phyloP scores from a whole-genome alignment of 1,140 invertebrate genomes.

The Anagrus nilaparvatae region DNA sequence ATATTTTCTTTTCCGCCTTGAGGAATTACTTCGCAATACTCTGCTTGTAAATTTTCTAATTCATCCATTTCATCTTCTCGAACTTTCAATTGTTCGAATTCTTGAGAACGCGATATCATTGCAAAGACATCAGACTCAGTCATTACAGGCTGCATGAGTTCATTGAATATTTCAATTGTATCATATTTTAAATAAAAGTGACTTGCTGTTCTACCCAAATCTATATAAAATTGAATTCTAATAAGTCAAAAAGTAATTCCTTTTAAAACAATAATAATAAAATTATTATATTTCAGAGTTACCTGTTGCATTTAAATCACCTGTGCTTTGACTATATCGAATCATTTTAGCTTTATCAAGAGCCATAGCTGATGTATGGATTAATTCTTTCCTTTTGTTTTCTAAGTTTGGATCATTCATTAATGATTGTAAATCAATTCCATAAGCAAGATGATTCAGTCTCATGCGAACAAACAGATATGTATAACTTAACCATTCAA shows the following conservation, averaged over 20 bases:
- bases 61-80: constrained; percentile 92
- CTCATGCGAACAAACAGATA: constrained; percentile 92
- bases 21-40: constrained; percentile 66
- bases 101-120: constrained; percentile 83
- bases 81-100: constrained; percentile 94
- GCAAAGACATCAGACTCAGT: constrained; percentile 75
- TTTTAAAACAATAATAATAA: not conserved
- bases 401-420: constrained; percentile 70
- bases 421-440: constrained; percentile 61
- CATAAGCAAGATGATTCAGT: constrained; percentile 87
- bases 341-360: constrained; percentile 94
- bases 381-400: constrained; percentile 61
- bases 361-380: constrained; percentile 67
- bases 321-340: constrained; percentile 74
- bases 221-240: constrained; percentile 38
- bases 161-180: constrained; percentile 87
- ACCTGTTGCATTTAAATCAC: constrained; percentile 71
- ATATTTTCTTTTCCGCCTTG: constrained; percentile 79
- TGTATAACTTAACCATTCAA: constrained; percentile 96
- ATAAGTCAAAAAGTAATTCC: not conserved
- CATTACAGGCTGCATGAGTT: constrained; percentile 69
- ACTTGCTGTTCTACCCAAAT: constrained; percentile 91
- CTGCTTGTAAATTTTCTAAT: constrained; percentile 60
- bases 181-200: constrained; percentile 98
- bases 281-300: constrained; percentile 19